Percentiles rank a stretch among this genome's conserved stretches.
Conservation (phyloP, 2,797 vertebrate species). For the Amblyraja radiata region DNA sequence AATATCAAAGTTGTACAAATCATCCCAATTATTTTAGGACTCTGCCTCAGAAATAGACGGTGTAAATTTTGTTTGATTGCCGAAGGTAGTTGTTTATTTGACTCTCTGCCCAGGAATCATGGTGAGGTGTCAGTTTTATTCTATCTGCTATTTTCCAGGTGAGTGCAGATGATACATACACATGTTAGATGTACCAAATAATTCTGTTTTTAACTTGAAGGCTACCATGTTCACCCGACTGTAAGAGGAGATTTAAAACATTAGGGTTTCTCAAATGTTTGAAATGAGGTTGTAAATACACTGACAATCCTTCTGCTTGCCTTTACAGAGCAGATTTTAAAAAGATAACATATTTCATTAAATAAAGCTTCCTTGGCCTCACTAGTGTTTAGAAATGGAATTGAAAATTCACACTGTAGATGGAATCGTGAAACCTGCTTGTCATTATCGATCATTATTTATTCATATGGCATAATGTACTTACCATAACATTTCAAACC, state of each 20-base stretch:
- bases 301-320: neutral
- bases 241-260: neutral
- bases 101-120: conserved; percentile 4
- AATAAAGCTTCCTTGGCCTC: neutral
- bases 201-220: neutral
- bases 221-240: neutral
- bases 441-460: conserved; percentile 13
- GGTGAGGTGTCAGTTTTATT: neutral
- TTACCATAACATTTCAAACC: neutral
- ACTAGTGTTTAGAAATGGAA: conserved; percentile 1
- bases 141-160: neutral
- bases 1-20: neutral
- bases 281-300: neutral
- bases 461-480: neutral
- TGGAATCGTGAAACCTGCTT: neutral
- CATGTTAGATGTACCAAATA: neutral
- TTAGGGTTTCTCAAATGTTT: neutral
- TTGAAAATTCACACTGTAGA: neutral
- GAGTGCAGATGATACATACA: neutral
- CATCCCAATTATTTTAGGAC: neutral
- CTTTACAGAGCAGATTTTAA: neutral
- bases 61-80: neutral
- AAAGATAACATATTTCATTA: neutral
- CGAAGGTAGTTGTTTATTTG: neutral
- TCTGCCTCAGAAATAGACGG: neutral